Conservation (phyloP, 2,797 vertebrate genomes). For the Mastacembelus armatus region DNA sequence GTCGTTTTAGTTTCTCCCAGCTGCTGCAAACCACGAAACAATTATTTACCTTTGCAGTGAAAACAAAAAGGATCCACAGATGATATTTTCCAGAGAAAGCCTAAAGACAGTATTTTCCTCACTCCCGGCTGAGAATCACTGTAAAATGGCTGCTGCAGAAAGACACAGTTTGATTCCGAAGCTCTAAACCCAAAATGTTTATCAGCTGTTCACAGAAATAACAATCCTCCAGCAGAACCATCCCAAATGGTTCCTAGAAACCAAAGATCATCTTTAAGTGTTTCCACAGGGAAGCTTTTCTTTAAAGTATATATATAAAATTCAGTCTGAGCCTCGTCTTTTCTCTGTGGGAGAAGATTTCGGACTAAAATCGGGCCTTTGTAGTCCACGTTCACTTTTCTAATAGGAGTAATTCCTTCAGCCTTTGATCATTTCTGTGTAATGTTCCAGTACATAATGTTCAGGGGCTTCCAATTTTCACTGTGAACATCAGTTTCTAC, state of each 20-base stretch:
- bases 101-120: not conserved
- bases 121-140: not conserved
- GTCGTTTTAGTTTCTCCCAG: too few species aligned
- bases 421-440: conserved; percentile 58
- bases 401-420: conserved; percentile 36
- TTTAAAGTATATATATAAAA: not conserved
- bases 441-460: conserved; percentile 57
- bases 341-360: conserved; percentile 14
- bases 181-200: conserved; percentile 7
- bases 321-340: not conserved
- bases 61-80: too few species aligned
- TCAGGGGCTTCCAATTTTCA: conserved; percentile 52
- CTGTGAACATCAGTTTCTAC: conserved; percentile 52
- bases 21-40: too few species aligned
- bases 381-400: conserved; percentile 37
- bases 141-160: conserved; percentile 1
- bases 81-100: too few species aligned
- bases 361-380: conserved; percentile 38
- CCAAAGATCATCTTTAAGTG: not conserved
- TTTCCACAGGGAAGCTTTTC: not conserved
- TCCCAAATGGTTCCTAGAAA: conserved; percentile 1
- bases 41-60: not conserved
- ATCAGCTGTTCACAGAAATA: conserved; percentile 1
- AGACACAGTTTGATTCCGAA: conserved; percentile 12
- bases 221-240: not conserved